These are phyloP conservation scores for Paralichthys olivaceus DNA, from an alignment of 2,113 vertebrate genomes.

Conservation along the genomic window DNA sequence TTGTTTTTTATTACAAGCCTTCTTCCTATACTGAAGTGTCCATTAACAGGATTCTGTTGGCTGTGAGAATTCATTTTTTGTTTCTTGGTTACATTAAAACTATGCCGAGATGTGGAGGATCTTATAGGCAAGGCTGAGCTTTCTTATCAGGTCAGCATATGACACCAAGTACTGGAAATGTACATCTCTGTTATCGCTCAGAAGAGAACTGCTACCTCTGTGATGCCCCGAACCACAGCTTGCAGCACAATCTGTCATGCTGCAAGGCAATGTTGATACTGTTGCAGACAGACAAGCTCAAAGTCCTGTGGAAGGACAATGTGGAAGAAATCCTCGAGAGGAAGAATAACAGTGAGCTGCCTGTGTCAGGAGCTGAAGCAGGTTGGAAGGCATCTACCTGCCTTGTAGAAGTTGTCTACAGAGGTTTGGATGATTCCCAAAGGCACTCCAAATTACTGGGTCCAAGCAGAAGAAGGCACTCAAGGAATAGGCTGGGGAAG, in stretches of 20 bases:
- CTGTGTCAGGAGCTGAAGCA: neutral
- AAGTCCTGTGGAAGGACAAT: neutral
- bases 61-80: no score
- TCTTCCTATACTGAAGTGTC: no score
- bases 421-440: neutral
- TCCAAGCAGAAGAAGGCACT: neutral
- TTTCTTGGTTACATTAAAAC: no score
- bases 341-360: neutral
- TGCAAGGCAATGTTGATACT: neutral
- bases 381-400: neutral
- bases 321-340: neutral
- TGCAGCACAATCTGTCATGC: neutral
- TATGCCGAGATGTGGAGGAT: neutral
- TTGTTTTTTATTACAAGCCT: no score
- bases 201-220: neutral
- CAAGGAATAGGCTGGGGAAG: neutral
- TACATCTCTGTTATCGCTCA: neutral
- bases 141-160: neutral
- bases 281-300: neutral
- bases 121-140: neutral
- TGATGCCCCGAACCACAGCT: neutral
- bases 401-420: neutral
- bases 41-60: no score
- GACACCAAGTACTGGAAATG: neutral
- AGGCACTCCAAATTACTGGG: neutral